phyloP scores from a whole-genome alignment of 2,797 vertebrate genomes.

The Pterois miles region DNA sequence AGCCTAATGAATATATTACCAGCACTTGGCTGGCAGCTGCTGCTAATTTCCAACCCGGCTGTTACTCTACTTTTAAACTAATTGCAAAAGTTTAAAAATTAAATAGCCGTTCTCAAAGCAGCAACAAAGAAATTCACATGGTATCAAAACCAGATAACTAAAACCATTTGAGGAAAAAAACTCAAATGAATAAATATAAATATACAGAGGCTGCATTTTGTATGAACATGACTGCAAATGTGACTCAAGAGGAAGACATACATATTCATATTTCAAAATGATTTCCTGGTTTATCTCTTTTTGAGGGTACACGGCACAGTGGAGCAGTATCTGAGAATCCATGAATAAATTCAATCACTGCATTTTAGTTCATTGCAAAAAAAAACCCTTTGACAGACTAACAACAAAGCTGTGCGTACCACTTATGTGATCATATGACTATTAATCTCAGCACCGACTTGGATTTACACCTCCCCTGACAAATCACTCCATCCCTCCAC shows the following conservation, averaged over 20 bases:
- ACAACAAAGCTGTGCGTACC: slow-evolving; percentile 17
- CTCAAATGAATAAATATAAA: background rate
- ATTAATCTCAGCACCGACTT: slow-evolving; percentile 46
- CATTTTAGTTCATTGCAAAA: slow-evolving; percentile 15
- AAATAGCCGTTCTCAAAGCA: background rate
- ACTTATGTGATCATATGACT: slow-evolving; percentile 24
- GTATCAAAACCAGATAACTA: background rate
- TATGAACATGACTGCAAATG: background rate
- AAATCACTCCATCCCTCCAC: slow-evolving; percentile 47
- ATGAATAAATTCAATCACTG: background rate
- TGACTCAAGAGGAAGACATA: background rate
- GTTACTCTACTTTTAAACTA: background rate
- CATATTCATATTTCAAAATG: background rate
- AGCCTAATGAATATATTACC: background rate
- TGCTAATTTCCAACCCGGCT: background rate
- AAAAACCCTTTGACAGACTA: slow-evolving; percentile 22
- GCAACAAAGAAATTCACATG: background rate
- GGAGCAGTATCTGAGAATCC: background rate
- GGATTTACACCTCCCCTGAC: slow-evolving; percentile 44
- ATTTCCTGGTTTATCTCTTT: background rate
- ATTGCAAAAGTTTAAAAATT: background rate
- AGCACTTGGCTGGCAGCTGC: background rate
- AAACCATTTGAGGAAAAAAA: background rate
- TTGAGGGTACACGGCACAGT: background rate
- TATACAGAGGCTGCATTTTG: background rate